Evolutionary conservation across 2,888 invertebrate genomes (phyloP), one percentile per base, ranked within the genome.

Genomic region (Hipparchia sbordonii): DNA sequence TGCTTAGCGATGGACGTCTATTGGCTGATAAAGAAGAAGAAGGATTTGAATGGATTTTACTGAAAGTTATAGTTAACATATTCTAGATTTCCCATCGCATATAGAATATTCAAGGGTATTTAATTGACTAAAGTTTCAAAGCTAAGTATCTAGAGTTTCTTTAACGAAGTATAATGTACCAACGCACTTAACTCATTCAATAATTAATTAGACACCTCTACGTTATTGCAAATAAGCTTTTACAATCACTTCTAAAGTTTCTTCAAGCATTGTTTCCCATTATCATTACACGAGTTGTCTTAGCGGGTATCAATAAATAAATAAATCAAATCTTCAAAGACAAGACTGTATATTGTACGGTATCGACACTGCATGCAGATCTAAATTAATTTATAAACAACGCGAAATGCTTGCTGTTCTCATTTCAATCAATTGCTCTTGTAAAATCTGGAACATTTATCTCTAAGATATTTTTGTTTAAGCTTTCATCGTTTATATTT

Each of bases 381-480:
- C 57, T 68, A 72, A 75, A 76, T 75, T 74, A 75, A 76, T 76
- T 74, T 51, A 75, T 56, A 54, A 62, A 67, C 73, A 70, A 66
- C 69, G 60, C 46, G 52, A 66, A 69, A 60, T 52, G 51, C 48
- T 70, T 54, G 65, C 10, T 70, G 67, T 63, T 56, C 71, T 67
- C 72, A 57, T 74, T 74, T 72, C 63, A 76, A 76, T 75, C 77
- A 74, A 76, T 77, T 73, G 74, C 74, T 72, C 72, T 71, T 68
- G 66, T 74, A 67, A 72, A 72, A 70, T 69, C 68, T 68, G 70
- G 57, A 70, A 72, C 60, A 66, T 70, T 72, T 70, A 74, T 77
- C 51, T 72, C 61, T 46, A 7, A 72, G 71, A 72, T 76, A 72
- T 76, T 67, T 59, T 48, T 71, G 67, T 70, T 46, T 59, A 71